These are phyloP conservation scores for Aquatica leii DNA, from an alignment of 2,888 invertebrate genomes.

Conservation along the genomic window DNA sequence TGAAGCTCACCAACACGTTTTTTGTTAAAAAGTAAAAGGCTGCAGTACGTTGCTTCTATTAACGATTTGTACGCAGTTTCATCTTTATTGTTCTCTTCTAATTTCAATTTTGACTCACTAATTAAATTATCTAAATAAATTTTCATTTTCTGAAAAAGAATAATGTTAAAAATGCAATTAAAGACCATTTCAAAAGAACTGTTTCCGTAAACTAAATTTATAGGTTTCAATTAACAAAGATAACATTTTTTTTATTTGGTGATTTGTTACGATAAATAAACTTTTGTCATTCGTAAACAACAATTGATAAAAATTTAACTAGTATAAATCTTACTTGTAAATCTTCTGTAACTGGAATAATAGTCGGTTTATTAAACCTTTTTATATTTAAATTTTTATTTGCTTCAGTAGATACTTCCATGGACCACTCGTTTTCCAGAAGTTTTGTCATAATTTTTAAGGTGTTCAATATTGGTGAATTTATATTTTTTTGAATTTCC, in stretches of 20 bases:
- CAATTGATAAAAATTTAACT: too few relatives aligned
- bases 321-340: background rate
- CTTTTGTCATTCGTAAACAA: too few relatives aligned
- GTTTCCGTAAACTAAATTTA: too few relatives aligned
- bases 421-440: background rate
- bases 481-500: constrained; percentile 22
- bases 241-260: too few relatives aligned
- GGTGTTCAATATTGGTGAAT: too few relatives aligned
- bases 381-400: background rate
- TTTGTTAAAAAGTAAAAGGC: constrained; percentile 29
- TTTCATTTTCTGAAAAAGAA: background rate
- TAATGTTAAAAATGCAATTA: too few relatives aligned
- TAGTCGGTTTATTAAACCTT: too few relatives aligned
- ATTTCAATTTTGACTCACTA: background rate
- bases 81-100: constrained; percentile 10
- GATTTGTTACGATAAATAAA: too few relatives aligned
- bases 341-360: background rate
- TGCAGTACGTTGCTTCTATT: constrained; percentile 31
- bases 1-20: constrained; percentile 33
- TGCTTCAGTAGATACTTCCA: background rate
- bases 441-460: background rate
- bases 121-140: constrained; percentile 2
- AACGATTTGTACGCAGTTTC: constrained; percentile 18
- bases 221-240: too few relatives aligned
- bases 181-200: too few relatives aligned